Evolutionary conservation across 2,888 invertebrate genomes (phyloP).

Genomic region (Heliconius ethilla): DNA sequence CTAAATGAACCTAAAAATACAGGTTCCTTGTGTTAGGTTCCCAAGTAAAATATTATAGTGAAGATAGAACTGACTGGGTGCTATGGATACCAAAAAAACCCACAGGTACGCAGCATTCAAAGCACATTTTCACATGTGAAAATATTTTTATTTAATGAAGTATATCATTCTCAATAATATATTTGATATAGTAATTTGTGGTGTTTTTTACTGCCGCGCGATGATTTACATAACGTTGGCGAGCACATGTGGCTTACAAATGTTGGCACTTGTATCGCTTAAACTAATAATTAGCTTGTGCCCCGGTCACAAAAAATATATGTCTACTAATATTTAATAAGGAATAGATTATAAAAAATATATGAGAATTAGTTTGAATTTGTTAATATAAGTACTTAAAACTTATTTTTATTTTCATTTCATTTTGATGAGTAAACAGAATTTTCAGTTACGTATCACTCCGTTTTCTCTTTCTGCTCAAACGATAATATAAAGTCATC

Average conservation of each 20-base stretch:
- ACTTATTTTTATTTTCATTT: no score
- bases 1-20: no score
- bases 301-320: not conserved
- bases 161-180: constrained; percentile 8
- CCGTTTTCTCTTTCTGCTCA: no score
- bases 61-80: not conserved
- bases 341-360: constrained; percentile 1
- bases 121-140: not conserved
- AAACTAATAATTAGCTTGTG: constrained; percentile 19
- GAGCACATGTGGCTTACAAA: constrained; percentile 31
- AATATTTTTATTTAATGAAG: not conserved
- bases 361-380: not conserved
- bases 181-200: constrained; percentile 21
- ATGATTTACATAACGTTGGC: constrained; percentile 17
- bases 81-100: not conserved
- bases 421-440: no score
- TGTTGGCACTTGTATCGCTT: constrained; percentile 20
- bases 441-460: no score
- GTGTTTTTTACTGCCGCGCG: constrained; percentile 12
- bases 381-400: no score
- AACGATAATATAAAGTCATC: no score
- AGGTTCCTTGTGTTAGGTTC: not conserved
- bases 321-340: constrained; percentile 3
- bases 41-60: not conserved
- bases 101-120: not conserved